Conservation (phyloP, 2,113 vertebrate genomes). For the Tamias sibiricus region DNA sequence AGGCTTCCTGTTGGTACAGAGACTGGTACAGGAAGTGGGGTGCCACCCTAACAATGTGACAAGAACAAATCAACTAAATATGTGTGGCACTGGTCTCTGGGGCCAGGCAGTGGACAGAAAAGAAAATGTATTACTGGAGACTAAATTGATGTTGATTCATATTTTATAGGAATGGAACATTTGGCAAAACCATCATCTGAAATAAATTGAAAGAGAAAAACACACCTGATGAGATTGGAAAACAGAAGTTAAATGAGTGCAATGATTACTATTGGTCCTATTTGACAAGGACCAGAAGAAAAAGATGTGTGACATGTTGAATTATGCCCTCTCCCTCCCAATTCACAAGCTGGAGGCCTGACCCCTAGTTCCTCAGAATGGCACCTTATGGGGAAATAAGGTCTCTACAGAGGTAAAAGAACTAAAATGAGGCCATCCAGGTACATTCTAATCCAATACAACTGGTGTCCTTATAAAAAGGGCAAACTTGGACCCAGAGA, state of each 20-base stretch:
- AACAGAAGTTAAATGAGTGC: background rate
- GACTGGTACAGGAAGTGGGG: background rate
- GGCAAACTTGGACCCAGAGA: background rate
- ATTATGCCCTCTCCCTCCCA: background rate
- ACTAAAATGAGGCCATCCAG: background rate
- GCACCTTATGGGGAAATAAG: background rate
- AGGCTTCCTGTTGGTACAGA: background rate
- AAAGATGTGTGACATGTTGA: background rate
- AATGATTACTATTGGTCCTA: background rate
- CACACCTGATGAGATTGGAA: background rate
- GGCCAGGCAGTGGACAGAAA: background rate
- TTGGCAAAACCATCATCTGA: slow-evolving; percentile 21
- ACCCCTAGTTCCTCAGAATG: background rate
- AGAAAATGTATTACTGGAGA: background rate
- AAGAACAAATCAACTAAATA: background rate
- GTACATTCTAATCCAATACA: background rate
- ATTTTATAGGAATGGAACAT: background rate
- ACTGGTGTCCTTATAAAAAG: background rate
- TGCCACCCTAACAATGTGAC: background rate
- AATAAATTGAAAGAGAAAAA: slow-evolving; percentile 52
- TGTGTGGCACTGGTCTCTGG: background rate
- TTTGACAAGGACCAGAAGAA: background rate
- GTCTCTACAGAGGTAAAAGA: background rate
- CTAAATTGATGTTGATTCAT: slow-evolving; percentile 2
- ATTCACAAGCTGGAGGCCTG: background rate